These are phyloP conservation scores for Spea bombifrons DNA, from an alignment of 2,113 vertebrate genomes.

Conservation along the genomic window DNA sequence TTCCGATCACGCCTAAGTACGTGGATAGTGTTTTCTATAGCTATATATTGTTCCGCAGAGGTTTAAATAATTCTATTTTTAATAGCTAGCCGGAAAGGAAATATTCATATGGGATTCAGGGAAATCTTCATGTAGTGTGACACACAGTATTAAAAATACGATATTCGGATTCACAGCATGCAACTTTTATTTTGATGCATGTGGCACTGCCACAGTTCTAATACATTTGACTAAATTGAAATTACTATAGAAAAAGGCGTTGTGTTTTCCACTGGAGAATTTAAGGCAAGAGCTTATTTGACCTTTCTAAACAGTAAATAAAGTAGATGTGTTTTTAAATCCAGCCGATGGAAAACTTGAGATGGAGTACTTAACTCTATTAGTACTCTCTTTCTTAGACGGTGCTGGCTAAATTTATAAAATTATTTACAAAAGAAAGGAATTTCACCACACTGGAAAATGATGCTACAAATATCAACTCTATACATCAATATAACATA, in stretches of 20 bases:
- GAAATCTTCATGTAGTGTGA: conserved; percentile 45
- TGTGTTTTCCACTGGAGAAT: conserved; percentile 18
- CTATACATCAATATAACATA: too few relatives aligned
- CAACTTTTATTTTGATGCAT: conserved; percentile 43
- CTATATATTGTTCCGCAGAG: conserved; percentile 46
- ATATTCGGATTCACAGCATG: conserved; percentile 43
- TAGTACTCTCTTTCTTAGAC: too few relatives aligned
- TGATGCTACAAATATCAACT: too few relatives aligned
- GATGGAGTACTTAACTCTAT: too few relatives aligned
- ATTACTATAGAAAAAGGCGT: conserved; percentile 40
- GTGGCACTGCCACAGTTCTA: conserved; percentile 21
- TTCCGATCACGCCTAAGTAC: conserved; percentile 42
- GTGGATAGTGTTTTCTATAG: conserved; percentile 39
- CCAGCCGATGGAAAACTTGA: too few relatives aligned
- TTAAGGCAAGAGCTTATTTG: conserved; percentile 14
- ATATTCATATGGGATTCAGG: conserved; percentile 40
- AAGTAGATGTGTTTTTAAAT: not conserved
- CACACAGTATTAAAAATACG: conserved; percentile 44
- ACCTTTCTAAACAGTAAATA: not conserved
- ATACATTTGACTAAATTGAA: conserved; percentile 36
- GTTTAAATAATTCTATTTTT: conserved; percentile 49
- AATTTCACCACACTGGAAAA: too few relatives aligned
- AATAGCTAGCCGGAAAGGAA: conserved; percentile 46
- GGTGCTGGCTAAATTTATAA: too few relatives aligned
- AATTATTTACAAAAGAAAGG: too few relatives aligned